Evolutionary conservation across 1,140 invertebrate species (phyloP).

Genomic region (Aphelinus certus): DNA sequence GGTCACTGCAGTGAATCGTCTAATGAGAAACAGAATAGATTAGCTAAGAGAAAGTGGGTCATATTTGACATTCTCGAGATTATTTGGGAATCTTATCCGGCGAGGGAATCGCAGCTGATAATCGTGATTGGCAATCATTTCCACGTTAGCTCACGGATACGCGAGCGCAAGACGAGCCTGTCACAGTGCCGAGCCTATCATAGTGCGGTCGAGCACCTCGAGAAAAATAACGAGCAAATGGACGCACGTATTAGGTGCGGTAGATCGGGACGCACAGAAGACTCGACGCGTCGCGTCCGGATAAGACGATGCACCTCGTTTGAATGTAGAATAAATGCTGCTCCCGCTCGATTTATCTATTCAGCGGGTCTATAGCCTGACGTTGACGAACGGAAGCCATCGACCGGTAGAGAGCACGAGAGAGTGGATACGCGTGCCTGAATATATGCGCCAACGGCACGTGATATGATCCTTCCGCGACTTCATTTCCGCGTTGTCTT

Average conservation of each 20-base stretch:
- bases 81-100: no score
- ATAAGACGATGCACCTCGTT: conserved; percentile 31
- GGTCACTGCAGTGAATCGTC: no score
- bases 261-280: conserved; percentile 5
- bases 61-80: no score
- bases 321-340: conserved; percentile 38
- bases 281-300: neutral
- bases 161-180: no score
- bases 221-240: conserved; percentile 13
- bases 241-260: conserved; percentile 11
- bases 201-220: no score
- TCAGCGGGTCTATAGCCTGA: neutral
- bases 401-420: conserved; percentile 4
- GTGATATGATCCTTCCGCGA: conserved; percentile 14
- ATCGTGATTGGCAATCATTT: no score
- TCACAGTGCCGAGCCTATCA: no score
- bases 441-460: neutral
- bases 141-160: no score
- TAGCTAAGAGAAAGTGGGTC: no score
- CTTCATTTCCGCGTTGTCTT: neutral
- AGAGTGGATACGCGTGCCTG: conserved; percentile 3
- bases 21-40: no score
- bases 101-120: no score
- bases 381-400: conserved; percentile 35
- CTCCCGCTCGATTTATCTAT: conserved; percentile 36